Conservation (phyloP, 1,140 invertebrate species). For the Panagrolaimus sp. region DNA sequence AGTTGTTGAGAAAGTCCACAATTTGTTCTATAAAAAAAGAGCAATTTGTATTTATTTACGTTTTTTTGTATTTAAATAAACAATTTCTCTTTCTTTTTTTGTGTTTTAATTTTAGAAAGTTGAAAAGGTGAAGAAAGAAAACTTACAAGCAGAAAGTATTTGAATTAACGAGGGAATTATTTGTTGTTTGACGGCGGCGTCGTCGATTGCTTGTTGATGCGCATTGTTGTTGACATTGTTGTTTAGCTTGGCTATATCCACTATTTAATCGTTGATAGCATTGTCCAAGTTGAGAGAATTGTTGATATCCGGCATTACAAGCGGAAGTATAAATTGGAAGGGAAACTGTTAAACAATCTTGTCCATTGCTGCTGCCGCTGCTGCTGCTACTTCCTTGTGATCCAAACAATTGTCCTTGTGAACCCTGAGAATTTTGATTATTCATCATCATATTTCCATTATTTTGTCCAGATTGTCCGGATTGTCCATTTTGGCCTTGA, state of each 20-base stretch:
- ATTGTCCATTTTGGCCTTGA: neutral
- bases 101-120: too few species aligned
- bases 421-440: too few species aligned
- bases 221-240: slow-evolving; percentile 3
- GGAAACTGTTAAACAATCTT: slow-evolving; percentile 4
- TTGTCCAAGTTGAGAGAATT: slow-evolving; percentile 1
- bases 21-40: neutral
- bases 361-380: too few species aligned
- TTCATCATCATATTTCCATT: too few species aligned
- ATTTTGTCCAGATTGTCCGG: too few species aligned
- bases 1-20: slow-evolving; percentile 14
- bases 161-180: neutral
- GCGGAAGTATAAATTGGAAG: slow-evolving; percentile 13
- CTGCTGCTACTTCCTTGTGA: too few species aligned
- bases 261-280: neutral
- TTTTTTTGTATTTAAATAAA: too few species aligned
- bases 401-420: too few species aligned
- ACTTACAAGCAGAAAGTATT: neutral
- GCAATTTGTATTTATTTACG: too few species aligned
- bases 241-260: neutral
- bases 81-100: too few species aligned
- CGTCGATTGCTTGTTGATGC: neutral
- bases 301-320: neutral
- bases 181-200: neutral
- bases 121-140: too few species aligned